Evolutionary conservation across 2,797 vertebrate genomes (phyloP).

Genomic region (Pteronotus mesoamericanus): DNA sequence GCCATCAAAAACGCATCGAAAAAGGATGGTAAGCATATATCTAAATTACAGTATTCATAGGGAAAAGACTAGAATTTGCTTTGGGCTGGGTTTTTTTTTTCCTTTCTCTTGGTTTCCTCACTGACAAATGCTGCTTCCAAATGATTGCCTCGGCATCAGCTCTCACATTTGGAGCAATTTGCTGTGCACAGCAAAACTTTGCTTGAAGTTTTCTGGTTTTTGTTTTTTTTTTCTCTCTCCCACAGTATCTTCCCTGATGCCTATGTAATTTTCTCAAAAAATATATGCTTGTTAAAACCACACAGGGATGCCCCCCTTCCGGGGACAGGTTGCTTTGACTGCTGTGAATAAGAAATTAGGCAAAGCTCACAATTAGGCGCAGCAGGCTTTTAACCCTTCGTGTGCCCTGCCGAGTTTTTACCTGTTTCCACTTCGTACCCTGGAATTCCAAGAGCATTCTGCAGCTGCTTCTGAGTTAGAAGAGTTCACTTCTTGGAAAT

Average conservation of each 20-base stretch:
- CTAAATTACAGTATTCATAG: background rate
- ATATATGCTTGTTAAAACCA: background rate
- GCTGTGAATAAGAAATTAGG: fast-evolving
- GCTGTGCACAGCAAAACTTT: background rate
- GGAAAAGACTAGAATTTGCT: background rate
- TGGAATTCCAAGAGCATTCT: fast-evolving
- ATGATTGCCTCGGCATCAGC: background rate
- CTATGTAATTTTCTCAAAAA: background rate
- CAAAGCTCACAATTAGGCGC: fast-evolving
- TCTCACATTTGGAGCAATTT: background rate
- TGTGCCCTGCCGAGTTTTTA: fast-evolving
- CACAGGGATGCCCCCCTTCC: fast-evolving
- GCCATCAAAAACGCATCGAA: background rate
- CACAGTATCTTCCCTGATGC: background rate
- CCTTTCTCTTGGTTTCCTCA: background rate
- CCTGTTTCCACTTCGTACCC: fast-evolving
- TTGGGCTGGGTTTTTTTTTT: background rate
- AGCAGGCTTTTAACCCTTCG: fast-evolving
- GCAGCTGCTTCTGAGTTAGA: background rate
- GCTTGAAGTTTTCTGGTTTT: background rate
- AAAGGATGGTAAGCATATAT: background rate
- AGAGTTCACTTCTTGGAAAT: background rate
- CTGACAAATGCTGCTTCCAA: background rate
- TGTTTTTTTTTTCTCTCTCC: background rate
- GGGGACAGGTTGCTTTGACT: fast-evolving